A percentile compares a stretch with the other conserved stretches of the same genome.
These are phyloP conservation scores for Chirona hameri DNA, from an alignment of 2,888 invertebrate species.

Conservation along the genomic window DNA sequence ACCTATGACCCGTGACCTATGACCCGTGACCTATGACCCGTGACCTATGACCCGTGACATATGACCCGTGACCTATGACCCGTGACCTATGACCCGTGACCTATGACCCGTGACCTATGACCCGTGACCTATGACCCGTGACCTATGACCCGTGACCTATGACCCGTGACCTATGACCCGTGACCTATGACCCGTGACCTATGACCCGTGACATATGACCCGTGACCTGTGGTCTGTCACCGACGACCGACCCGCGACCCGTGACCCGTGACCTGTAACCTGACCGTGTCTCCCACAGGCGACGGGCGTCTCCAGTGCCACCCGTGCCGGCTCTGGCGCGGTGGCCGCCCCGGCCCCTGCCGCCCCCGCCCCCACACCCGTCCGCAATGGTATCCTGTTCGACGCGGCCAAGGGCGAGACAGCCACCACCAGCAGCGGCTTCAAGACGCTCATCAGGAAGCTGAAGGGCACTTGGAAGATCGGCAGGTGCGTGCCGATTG, in stretches of 20 bases:
- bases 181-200: background rate
- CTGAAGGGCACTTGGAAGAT: constrained; percentile 84
- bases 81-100: no score
- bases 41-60: no score
- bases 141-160: background rate
- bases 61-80: no score
- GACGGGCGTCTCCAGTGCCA: background rate
- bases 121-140: no score
- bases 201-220: background rate
- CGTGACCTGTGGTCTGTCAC: no score
- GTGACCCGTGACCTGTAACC: background rate
- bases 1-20: no score
- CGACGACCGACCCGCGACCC: no score
- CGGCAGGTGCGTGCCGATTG: background rate
- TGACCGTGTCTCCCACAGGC: background rate
- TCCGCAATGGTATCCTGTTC: constrained; percentile 59
- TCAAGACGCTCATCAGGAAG: constrained; percentile 81
- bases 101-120: background rate
- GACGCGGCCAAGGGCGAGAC: constrained; percentile 86
- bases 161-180: background rate
- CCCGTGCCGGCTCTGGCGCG: background rate
- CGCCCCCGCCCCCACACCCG: background rate
- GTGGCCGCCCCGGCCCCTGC: background rate
- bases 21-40: no score
- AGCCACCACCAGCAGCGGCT: constrained; percentile 81